phyloP scores from a whole-genome alignment of 2,888 invertebrate species.

The Balanococcus diminutus region DNA sequence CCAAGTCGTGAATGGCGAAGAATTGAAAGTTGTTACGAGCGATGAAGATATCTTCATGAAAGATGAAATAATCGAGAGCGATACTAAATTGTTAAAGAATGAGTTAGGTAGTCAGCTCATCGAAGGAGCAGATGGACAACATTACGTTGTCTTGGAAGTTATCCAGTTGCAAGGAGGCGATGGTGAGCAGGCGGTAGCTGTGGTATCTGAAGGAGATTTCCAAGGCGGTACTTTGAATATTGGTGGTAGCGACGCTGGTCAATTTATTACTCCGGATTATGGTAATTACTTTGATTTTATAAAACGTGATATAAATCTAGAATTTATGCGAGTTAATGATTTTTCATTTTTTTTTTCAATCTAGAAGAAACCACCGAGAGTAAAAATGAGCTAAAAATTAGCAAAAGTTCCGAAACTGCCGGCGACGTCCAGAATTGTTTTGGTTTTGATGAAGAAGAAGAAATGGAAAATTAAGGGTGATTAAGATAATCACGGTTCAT shows the following conservation, averaged over 20 bases:
- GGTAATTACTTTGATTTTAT: slow-evolving; percentile 19
- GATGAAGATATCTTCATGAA: slow-evolving; percentile 58
- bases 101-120: slow-evolving; percentile 68
- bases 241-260: background rate
- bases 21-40: slow-evolving; percentile 59
- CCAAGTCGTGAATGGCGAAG: slow-evolving; percentile 68
- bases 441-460: slow-evolving; percentile 72
- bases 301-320: background rate
- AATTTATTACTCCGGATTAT: slow-evolving; percentile 49
- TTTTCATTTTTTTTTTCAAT: background rate
- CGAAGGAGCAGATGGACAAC: slow-evolving; percentile 76
- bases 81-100: slow-evolving; percentile 60
- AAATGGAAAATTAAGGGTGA: slow-evolving; percentile 56
- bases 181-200: slow-evolving; percentile 62
- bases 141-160: slow-evolving; percentile 89
- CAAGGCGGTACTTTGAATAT: slow-evolving; percentile 21
- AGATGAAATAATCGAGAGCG: slow-evolving; percentile 60
- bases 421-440: slow-evolving; percentile 81
- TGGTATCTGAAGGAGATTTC: slow-evolving; percentile 63
- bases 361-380: background rate
- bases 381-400: background rate
- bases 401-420: slow-evolving; percentile 38
- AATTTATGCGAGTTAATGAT: background rate
- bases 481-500: background rate
- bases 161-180: slow-evolving; percentile 69